phyloP scores from a whole-genome alignment of 2,888 invertebrate genomes.

The Harpalus rufipes region DNA sequence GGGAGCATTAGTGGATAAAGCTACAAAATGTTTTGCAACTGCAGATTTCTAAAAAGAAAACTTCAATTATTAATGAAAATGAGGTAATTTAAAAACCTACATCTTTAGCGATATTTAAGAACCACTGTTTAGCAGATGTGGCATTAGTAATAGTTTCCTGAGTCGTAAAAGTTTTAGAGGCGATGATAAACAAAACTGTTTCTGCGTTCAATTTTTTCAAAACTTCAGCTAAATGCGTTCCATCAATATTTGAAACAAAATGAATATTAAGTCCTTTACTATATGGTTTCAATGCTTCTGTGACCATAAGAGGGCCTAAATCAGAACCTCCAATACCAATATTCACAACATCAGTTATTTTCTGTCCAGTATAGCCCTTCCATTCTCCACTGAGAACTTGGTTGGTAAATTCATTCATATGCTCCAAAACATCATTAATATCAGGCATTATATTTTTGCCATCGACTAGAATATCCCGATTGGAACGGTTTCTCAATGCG shows the following conservation, averaged over 20 bases:
- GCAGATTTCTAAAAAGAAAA: slow-evolving; percentile 81
- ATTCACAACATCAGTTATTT: slow-evolving; percentile 98
- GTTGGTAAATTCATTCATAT: slow-evolving; percentile 96
- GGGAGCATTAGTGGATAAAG: slow-evolving; percentile 95
- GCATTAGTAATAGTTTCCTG: slow-evolving; percentile 99
- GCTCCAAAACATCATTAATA: slow-evolving; percentile 92
- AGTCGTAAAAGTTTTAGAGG: slow-evolving; percentile 99
- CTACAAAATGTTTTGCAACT: slow-evolving; percentile 98
- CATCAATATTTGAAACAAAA: slow-evolving; percentile 99
- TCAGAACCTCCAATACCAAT: slow-evolving; percentile 99
- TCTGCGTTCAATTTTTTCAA: slow-evolving; percentile 94
- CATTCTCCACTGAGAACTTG: slow-evolving; percentile 86
- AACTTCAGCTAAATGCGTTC: slow-evolving; percentile 97
- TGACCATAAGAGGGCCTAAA: slow-evolving; percentile 99
- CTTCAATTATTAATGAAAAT: slow-evolving; percentile 12
- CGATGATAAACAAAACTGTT: slow-evolving; percentile 98
- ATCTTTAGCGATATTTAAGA: slow-evolving; percentile 90
- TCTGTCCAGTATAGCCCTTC: slow-evolving; percentile 93
- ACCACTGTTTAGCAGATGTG: slow-evolving; percentile 97
- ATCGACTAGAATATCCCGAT: slow-evolving; percentile 88
- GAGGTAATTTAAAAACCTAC: slow-evolving; percentile 79
- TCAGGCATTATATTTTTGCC: slow-evolving; percentile 95
- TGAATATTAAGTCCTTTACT: slow-evolving; percentile 92
- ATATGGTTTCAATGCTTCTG: slow-evolving; percentile 96
- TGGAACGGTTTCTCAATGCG: slow-evolving; percentile 93